phyloP scores from a whole-genome alignment of 2,888 invertebrate genomes.

The Frankliniella intonsa region DNA sequence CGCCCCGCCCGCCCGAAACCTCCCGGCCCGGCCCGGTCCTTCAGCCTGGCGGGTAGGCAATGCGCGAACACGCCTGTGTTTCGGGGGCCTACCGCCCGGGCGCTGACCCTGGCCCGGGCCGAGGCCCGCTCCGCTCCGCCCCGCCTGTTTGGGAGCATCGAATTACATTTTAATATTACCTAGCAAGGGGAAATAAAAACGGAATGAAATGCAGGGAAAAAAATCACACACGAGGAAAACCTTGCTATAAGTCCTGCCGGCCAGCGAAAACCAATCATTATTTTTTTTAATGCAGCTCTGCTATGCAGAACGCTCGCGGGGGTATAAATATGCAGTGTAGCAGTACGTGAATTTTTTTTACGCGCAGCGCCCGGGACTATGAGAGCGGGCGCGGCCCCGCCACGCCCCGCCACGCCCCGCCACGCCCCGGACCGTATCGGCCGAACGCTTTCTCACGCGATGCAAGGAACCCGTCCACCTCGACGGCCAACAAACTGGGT shows the following conservation, averaged over 20 bases:
- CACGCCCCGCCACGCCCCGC: not conserved
- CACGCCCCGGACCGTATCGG: slow-evolving; percentile 4
- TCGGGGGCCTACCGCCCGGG: not conserved
- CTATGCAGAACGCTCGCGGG: not conserved
- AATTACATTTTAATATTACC: too few relatives aligned
- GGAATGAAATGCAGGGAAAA: not conserved
- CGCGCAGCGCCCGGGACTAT: not conserved
- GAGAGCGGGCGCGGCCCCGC: slow-evolving; percentile 2
- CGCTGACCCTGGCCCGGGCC: not conserved
- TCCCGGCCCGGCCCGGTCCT: not conserved
- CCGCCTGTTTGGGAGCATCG: not conserved
- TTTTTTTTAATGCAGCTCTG: not conserved
- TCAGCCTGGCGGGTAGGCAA: not conserved
- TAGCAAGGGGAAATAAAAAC: not conserved
- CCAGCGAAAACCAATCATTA: too few relatives aligned
- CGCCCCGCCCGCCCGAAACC: not conserved
- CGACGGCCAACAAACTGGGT: slow-evolving; percentile 17
- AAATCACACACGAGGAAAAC: not conserved
- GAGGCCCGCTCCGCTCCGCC: not conserved
- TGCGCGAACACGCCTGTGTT: not conserved
- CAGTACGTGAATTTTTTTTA: not conserved
- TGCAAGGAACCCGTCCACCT: slow-evolving; percentile 18
- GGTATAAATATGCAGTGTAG: not conserved
- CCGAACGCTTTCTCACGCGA: slow-evolving; percentile 21
- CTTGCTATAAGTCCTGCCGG: too few relatives aligned